Base-by-base conservation (phyloP, 2,888 invertebrate species). In the Chironomus tentans region DNA sequence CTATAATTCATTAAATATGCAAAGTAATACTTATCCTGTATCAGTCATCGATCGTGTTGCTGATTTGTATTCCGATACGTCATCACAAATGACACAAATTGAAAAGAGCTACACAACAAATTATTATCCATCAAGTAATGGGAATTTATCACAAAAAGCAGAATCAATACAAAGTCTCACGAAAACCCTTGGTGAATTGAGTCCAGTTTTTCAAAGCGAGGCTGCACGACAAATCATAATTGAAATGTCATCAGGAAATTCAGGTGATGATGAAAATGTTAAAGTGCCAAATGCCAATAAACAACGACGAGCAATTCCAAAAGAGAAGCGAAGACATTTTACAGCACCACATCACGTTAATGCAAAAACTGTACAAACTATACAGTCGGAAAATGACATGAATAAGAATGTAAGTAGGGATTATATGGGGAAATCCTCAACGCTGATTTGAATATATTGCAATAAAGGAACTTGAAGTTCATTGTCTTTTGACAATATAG, bases 191-290 rank as follows among this genome's bases (percentile, higher is more conserved):
- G 82, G 81, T 10, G 89, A 92, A 80, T 82, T 92, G 78, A 92
- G 92, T 24, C 92, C 93, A 0, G 90, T 93, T 76, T 94, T 93
- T 83, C 92, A 93, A 81, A 93, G 93, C 81, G 93, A 93, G 82
- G 93, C 94, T 1, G 94, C 94, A 1, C 88, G 91, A 78, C 92
- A 93, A 84, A 94, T 94, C 73, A 92, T 94, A 78, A 92, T 91
- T 78, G 93, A 94, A 84, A 90, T 94, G 88, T 87, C 88, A 0
- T 82, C 84, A 56, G 85, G 85, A 73, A 83, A 84, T 68, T 75
- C 77, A 15, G 84, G 88, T 80, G 82, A 84, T 79, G 80, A 80
- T 77, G 78, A 78, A 10, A 56, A 38, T 12, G 84, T 84, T 68
- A 86, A 87, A 22, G 87, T 87, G 80, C 84, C 83, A 18, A 86